Base-by-base conservation (phyloP, 2,113 vertebrate genomes). In the Passerina amoena region DNA sequence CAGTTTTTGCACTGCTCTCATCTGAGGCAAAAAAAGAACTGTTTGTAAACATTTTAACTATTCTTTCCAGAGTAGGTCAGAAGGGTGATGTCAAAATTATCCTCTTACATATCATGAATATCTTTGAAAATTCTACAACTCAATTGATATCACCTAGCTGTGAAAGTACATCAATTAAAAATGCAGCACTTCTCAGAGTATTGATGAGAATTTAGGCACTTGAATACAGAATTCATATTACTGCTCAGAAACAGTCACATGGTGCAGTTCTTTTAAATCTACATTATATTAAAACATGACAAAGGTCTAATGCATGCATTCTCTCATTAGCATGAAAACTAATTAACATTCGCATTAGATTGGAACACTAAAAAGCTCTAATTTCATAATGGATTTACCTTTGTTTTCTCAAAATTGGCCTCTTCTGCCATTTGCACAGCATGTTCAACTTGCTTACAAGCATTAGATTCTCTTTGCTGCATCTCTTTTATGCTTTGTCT, bases 401-500 rank as follows among this genome's bases (percentile, higher is more conserved):
- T 73, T 48, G 98, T 98, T 98, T 98, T 99, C 86, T 98, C 98
- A 42, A 99, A 98, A 86, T 98, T 98, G 70, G 99, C 99, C 90
- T 99, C 99, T 94, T 99, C 99, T 2, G 98, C 98, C 98, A 99
- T 98, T 91, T 98, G 98, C 88, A 99, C 97, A 13, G 98, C 99
- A 45, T 98, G 98, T 91, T 99, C 99, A 92, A 99, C 98, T 97
- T 99, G 99, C 56, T 98, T 98, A 91, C 98, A 99, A 27, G 99
- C 98, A 20, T 97, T 97, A 90, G 98, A 98, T 97, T 99, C 99
- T 92, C 98, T 98, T 85, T 98, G 97, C 75, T 99, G 98, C 20
- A 97, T 96, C 57, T 99, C 98, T 71, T 97, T 97, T 85, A 98
- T 96, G 87, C 96, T 98, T 10, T 63, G 94, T 78, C 98, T 97